Evolutionary conservation across 2,113 vertebrate species (phyloP).

Genomic region (Bolborhynchus lineola): DNA sequence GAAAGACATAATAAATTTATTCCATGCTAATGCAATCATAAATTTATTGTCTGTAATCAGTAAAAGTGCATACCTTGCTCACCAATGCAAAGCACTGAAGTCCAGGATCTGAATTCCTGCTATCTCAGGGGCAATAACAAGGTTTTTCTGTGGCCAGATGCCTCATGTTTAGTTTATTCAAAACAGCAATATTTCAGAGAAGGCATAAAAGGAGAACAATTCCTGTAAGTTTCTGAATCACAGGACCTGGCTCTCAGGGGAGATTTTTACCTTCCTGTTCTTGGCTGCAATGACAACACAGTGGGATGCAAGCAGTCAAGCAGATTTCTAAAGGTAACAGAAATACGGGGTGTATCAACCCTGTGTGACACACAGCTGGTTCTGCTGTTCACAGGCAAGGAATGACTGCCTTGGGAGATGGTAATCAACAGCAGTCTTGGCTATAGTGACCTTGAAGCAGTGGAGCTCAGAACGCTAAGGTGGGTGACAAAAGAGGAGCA

Average conservation of each 20-base stretch:
- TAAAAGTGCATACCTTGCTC: not conserved
- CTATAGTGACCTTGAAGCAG: not conserved
- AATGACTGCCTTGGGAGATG: not conserved
- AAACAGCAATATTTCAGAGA: not conserved
- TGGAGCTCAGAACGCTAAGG: not conserved
- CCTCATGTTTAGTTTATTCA: not conserved
- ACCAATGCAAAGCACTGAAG: not conserved
- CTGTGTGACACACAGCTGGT: not conserved
- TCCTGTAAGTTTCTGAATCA: not conserved
- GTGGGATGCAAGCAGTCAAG: not conserved
- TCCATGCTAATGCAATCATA: not conserved
- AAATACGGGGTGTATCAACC: not conserved
- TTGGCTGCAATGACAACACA: not conserved
- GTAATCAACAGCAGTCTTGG: not conserved
- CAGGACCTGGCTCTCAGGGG: not conserved
- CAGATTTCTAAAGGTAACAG: not conserved
- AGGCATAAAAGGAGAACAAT: not conserved
- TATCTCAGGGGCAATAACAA: not conserved
- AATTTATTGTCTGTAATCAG: not conserved
- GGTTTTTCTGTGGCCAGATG: not conserved
- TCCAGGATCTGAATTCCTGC: not conserved
- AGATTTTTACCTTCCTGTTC: not conserved
- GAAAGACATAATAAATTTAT: not conserved
- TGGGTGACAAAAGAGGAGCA: not conserved
- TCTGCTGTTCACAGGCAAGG: not conserved